phyloP scores from a whole-genome alignment of 1,140 invertebrate species.

The Trissolcus basalis region DNA sequence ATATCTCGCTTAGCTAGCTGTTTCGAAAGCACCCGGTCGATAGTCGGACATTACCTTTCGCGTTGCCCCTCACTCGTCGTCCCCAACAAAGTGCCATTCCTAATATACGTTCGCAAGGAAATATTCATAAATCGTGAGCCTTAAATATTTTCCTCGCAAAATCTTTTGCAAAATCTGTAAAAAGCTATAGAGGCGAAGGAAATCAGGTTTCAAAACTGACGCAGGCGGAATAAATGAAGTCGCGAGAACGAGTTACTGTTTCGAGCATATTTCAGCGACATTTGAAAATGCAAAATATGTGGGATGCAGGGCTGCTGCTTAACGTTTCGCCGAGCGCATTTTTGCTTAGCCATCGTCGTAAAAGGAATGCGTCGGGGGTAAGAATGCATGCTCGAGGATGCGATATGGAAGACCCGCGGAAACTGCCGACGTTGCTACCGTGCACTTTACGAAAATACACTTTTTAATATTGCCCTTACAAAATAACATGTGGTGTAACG shows the following conservation, averaged over 20 bases:
- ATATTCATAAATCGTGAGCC: neutral
- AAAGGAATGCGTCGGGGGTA: slow-evolving; percentile 52
- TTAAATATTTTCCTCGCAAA: neutral
- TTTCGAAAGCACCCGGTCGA: slow-evolving; percentile 70
- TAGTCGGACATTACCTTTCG: slow-evolving; percentile 70
- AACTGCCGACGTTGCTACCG: slow-evolving; percentile 22
- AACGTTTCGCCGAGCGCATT: slow-evolving; percentile 40
- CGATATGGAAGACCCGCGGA: slow-evolving; percentile 12
- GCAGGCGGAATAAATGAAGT: slow-evolving; percentile 4
- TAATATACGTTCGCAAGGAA: neutral
- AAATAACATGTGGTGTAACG: slow-evolving; percentile 34
- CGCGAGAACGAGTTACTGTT: slow-evolving; percentile 19
- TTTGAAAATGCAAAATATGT: slow-evolving; percentile 53
- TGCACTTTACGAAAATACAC: slow-evolving; percentile 44
- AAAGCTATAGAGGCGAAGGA: neutral
- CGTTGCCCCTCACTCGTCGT: slow-evolving; percentile 16
- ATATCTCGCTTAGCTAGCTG: slow-evolving; percentile 54
- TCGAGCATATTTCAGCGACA: slow-evolving; percentile 19
- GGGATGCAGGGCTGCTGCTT: slow-evolving; percentile 19
- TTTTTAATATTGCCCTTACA: slow-evolving; percentile 13
- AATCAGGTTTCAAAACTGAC: neutral
- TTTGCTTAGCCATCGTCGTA: slow-evolving; percentile 48
- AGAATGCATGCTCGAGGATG: slow-evolving; percentile 36
- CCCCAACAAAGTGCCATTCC: slow-evolving; percentile 26
- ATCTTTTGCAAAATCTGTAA: neutral